phyloP scores from a whole-genome alignment of 1,140 invertebrate species.

The Streblospio benedicti region DNA sequence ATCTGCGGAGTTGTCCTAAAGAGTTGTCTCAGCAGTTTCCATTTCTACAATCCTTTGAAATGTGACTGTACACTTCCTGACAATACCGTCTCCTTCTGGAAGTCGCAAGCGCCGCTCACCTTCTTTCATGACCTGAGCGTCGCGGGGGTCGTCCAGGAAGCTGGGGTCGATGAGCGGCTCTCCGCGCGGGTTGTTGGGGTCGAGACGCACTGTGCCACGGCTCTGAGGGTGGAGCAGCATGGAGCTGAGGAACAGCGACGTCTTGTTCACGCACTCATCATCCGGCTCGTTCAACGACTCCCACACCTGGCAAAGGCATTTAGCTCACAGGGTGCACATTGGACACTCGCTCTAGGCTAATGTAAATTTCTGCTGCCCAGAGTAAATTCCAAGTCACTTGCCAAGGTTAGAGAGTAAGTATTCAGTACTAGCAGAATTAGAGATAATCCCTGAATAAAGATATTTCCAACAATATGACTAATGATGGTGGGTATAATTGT shows the following conservation, averaged over 20 bases:
- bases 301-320: slow-evolving; percentile 8
- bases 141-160: slow-evolving; percentile 6
- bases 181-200: slow-evolving; percentile 3
- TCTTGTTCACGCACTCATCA: slow-evolving; percentile 3
- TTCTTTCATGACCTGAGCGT: slow-evolving; percentile 12
- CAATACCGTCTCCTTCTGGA: slow-evolving; percentile 15
- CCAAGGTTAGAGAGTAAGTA: too few relatives aligned
- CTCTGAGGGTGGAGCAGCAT: slow-evolving; percentile 8
- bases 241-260: slow-evolving; percentile 4
- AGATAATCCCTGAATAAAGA: too few relatives aligned
- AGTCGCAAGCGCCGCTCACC: too few relatives aligned
- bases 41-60: slow-evolving; percentile 11
- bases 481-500: too few relatives aligned
- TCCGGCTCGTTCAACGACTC: slow-evolving; percentile 9
- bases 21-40: slow-evolving; percentile 15
- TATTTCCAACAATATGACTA: too few relatives aligned
- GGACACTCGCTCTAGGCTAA: too few relatives aligned
- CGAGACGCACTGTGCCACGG: slow-evolving; percentile 5
- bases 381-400: too few relatives aligned
- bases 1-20: slow-evolving; percentile 15
- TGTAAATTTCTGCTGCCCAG: too few relatives aligned
- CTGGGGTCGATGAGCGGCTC: slow-evolving; percentile 10
- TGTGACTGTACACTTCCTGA: slow-evolving; percentile 16
- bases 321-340: too few relatives aligned
- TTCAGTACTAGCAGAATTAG: too few relatives aligned